These are phyloP conservation scores for Belonocnema kinseyi DNA, from an alignment of 1,140 invertebrate species.

Conservation along the genomic window DNA sequence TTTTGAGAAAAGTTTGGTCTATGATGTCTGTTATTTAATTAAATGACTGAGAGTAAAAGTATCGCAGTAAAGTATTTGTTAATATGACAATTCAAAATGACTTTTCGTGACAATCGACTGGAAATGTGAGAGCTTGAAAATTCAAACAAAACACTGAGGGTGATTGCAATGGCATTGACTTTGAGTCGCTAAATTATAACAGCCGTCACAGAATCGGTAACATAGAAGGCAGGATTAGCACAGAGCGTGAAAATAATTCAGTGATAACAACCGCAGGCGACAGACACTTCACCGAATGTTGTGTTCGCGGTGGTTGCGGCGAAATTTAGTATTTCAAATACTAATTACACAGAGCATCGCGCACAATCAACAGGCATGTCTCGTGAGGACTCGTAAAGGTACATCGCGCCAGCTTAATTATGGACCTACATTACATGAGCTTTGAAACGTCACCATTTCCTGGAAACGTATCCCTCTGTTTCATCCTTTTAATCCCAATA, in stretches of 20 bases:
- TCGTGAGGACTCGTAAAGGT: background rate
- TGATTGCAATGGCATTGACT: constrained; percentile 12
- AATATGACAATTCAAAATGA: too few species aligned
- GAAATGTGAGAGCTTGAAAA: too few species aligned
- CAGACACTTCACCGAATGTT: constrained; percentile 2
- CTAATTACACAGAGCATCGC: background rate
- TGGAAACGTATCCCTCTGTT: too few species aligned
- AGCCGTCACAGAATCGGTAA: constrained; percentile 10
- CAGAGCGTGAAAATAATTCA: constrained; percentile 26
- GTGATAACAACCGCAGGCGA: constrained; percentile 28
- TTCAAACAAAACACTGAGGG: background rate
- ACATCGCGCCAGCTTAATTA: constrained; percentile 3
- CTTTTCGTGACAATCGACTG: too few species aligned
- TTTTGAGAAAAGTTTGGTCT: too few species aligned
- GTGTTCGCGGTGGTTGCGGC: constrained; percentile 16
- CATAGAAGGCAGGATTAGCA: background rate
- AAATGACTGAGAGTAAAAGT: too few species aligned
- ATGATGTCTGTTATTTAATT: too few species aligned
- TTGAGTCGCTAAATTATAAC: constrained; percentile 6
- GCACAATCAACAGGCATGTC: constrained; percentile 11
- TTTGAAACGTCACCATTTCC: background rate
- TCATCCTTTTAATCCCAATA: too few species aligned
- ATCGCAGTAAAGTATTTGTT: too few species aligned
- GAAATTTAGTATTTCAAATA: constrained; percentile 21
- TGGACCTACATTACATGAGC: background rate